Evolutionary conservation across 2,888 invertebrate genomes (phyloP), one percentile per base, ranked within the genome.

Genomic region (Andrena camellia): DNA sequence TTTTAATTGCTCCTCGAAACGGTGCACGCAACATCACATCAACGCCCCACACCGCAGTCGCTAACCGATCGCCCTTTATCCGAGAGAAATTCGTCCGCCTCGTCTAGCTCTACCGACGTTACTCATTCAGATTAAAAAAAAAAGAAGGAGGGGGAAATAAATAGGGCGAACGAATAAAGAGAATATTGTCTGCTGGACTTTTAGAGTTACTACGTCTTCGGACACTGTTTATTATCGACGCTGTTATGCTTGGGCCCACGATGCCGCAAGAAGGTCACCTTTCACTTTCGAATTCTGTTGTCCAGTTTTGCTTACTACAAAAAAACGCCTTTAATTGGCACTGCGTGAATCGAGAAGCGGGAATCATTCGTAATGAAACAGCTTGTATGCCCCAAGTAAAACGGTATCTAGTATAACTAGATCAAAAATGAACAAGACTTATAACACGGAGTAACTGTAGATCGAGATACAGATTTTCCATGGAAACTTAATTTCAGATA

Each of bases 201-300:
- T 3, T 23, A 33, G 5, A 33, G 17, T 23, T 7, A 13, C 29
- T 42, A 64, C n/a, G 29, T 20, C 59, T 31, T 59, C 26, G 50
- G 31, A 42, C 23, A 10, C 7, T 73, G 23, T 42, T 62, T 23
- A 23, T 42, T n/a, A 67, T 52, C 69, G 35, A 62, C 29, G n/a
- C 42, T 7, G 59, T 35, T 29, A 6, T 67, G 13, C 42, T 72
- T 74, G 63, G 42, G 7, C 31, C 20, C 63, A n/a, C 33, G 60
- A 69, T 66, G 50, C 17, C 35, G 10, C 54, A 66, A 76, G 42
- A 42, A 42, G 66, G 76, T 76, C 71, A 54, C 59, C 73, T 69
- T 74, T 80, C 80, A 60, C 81, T 79, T 74, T 80, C 60, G 52
- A 66, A 80, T 79, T 66, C 52, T 69, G 59, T 66, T 70, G 57